These are phyloP conservation scores for Typhlomys cinereus DNA, from an alignment of 2,113 vertebrate genomes.

Conservation along the genomic window DNA sequence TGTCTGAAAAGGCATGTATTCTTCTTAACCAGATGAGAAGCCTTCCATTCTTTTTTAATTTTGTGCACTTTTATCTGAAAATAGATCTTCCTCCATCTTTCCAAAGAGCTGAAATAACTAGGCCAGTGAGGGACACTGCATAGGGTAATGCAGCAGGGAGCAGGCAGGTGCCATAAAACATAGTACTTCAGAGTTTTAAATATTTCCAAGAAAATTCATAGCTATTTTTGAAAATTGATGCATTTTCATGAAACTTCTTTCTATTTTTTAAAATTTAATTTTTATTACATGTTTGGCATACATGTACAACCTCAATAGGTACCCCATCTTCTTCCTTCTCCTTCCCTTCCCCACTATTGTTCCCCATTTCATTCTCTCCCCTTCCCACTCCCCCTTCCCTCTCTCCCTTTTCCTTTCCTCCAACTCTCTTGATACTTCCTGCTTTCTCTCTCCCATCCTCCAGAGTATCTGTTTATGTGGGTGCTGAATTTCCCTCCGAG, in stretches of 20 bases:
- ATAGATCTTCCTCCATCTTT: conserved; percentile 16
- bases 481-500: too few species aligned
- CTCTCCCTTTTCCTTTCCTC: too few species aligned
- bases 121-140: neutral
- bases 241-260: neutral
- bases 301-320: too few species aligned
- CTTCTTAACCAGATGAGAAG: conserved; percentile 44
- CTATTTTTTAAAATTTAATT: too few species aligned
- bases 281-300: too few species aligned
- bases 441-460: too few species aligned
- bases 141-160: neutral
- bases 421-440: too few species aligned
- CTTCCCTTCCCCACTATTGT: too few species aligned
- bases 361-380: too few species aligned
- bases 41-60: conserved; percentile 22
- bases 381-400: too few species aligned
- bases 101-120: neutral
- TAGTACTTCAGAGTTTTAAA: neutral
- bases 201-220: neutral
- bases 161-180: neutral
- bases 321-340: too few species aligned
- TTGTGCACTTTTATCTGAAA: conserved; percentile 28
- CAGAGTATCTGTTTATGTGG: too few species aligned
- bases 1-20: neutral
- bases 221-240: conserved; percentile 5